These are phyloP conservation scores for Pseudopleuronectes americanus DNA, from an alignment of 2,797 vertebrate species.

Conservation along the genomic window DNA sequence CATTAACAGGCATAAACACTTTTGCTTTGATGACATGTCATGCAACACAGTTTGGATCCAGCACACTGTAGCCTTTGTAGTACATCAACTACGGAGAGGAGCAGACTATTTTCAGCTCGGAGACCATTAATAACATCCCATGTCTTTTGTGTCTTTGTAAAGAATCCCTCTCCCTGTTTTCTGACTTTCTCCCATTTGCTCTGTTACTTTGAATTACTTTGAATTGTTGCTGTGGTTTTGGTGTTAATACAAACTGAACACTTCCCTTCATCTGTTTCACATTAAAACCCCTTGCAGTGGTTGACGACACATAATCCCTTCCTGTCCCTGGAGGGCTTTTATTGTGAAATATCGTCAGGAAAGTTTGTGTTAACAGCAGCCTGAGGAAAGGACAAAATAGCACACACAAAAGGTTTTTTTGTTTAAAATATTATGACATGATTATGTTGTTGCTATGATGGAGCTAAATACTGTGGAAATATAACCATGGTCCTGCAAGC, in stretches of 20 bases:
- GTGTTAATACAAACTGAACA: slow-evolving; percentile 44
- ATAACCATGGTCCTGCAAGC: slow-evolving; percentile 5
- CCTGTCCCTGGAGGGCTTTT: slow-evolving; percentile 37
- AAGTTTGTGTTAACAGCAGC: slow-evolving; percentile 27
- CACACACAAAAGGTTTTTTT: not conserved
- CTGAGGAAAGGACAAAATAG: slow-evolving; percentile 22
- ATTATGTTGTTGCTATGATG: not conserved
- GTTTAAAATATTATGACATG: too few relatives aligned
- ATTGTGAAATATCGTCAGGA: slow-evolving; percentile 50
- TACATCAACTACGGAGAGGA: not conserved
- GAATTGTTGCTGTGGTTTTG: slow-evolving; percentile 32
- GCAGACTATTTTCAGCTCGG: slow-evolving; percentile 7
- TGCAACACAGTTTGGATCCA: too few relatives aligned
- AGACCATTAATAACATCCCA: slow-evolving; percentile 11
- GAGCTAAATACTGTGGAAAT: slow-evolving; percentile 15
- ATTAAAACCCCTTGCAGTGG: slow-evolving; percentile 46
- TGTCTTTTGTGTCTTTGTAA: slow-evolving; percentile 2
- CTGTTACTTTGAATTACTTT: slow-evolving; percentile 14
- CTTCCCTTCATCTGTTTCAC: slow-evolving; percentile 57
- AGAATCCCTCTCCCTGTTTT: slow-evolving; percentile 6
- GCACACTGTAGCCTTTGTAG: not conserved
- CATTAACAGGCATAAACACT: not conserved
- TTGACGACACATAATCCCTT: slow-evolving; percentile 42
- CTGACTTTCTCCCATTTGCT: slow-evolving; percentile 4
- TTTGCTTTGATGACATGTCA: not conserved